Evolutionary conservation across 2,113 vertebrate species (phyloP), one percentile per base, ranked within the genome.

Genomic region (Gopherus evgoodei): DNA sequence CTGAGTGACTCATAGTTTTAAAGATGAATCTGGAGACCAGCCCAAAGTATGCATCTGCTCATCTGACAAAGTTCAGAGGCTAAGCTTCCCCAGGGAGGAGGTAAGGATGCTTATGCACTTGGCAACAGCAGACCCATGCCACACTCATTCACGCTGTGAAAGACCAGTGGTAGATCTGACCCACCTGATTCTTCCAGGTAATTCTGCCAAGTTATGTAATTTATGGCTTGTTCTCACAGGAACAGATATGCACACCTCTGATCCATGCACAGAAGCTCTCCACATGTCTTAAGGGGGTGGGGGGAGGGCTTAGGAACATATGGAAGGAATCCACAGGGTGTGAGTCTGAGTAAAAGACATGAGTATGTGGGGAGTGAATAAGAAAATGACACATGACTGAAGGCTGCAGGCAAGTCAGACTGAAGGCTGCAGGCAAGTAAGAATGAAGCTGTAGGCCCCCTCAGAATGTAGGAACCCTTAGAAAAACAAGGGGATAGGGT

Each of bases 1-100:
- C n/a, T 42, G 75, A 97, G 65, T 88, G 92, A 96, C 84, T 96
- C 93, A 96, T 53, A 93, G 44, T 88, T 95, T 92, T 90, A 9
- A 88, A 91, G 93, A 92, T 49, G 7, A 95, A 83, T 91, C 96
- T 97, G 94, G 93, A 97, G 95, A 96, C 92, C 88, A 95, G 96
- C 87, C 96, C 95, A 95, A 95, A 86, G 52, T 88, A 96, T 65
- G 92, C 96, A 97, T 96, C 95, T 97, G 96, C 89, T 97, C 96
- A 92, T 95, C 87, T 88, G 92, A 84, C 91, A 86, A 95, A 95
- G 95, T 83, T 95, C 93, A 86, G 89, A 96, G 19, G 90, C 85
- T 96, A 96, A 95, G 89, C 38, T 96, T 96, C 93, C 93, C 79
- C 86, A 96, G 94, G 96, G 89, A 93, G 96, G 94, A 96, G 95